These are phyloP conservation scores for Coelopa frigida DNA, from an alignment of 1,140 invertebrate species.

Conservation along the genomic window DNA sequence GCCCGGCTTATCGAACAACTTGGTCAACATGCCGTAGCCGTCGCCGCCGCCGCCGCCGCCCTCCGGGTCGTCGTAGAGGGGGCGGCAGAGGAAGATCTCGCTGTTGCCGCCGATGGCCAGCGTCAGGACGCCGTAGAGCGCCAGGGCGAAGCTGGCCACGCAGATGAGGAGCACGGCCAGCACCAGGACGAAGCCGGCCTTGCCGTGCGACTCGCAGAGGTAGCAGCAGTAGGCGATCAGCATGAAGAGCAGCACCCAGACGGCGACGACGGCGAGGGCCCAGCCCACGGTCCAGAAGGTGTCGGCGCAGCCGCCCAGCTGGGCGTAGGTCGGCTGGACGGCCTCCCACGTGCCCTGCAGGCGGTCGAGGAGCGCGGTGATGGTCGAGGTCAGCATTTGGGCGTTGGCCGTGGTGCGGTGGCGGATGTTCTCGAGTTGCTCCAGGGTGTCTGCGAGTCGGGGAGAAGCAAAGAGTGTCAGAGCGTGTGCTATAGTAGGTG, in stretches of 20 bases:
- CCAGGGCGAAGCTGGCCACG: slow-evolving; percentile 38
- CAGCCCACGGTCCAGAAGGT: slow-evolving; percentile 36
- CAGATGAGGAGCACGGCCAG: slow-evolving; percentile 44
- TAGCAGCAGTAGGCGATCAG: slow-evolving; percentile 46
- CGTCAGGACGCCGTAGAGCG: slow-evolving; percentile 37
- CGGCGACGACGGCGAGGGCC: slow-evolving; percentile 30
- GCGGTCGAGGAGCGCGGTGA: slow-evolving; percentile 30
- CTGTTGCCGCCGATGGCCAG: slow-evolving; percentile 46
- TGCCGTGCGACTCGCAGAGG: slow-evolving; percentile 48
- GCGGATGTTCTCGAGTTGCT: slow-evolving; percentile 36
- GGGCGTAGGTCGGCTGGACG: slow-evolving; percentile 28
- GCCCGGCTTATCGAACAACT: slow-evolving; percentile 55
- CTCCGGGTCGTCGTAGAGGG: slow-evolving; percentile 49
- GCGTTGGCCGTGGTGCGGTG: slow-evolving; percentile 39
- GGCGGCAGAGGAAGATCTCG: slow-evolving; percentile 55
- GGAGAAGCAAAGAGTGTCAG: slow-evolving; percentile 20
- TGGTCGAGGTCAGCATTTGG: slow-evolving; percentile 34
- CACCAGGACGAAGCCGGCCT: slow-evolving; percentile 50
- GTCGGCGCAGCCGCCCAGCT: slow-evolving; percentile 32
- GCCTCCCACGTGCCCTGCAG: slow-evolving; percentile 31
- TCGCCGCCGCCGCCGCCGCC: background rate
- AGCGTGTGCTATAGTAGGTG: background rate
- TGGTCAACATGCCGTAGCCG: slow-evolving; percentile 51
- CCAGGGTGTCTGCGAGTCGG: slow-evolving; percentile 29
- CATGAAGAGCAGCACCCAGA: slow-evolving; percentile 39